A percentile compares a stretch with the other conserved stretches of the same genome.
Evolutionary conservation across 2,113 vertebrate genomes (phyloP).

Genomic region (Tachysurus fulvidraco): DNA sequence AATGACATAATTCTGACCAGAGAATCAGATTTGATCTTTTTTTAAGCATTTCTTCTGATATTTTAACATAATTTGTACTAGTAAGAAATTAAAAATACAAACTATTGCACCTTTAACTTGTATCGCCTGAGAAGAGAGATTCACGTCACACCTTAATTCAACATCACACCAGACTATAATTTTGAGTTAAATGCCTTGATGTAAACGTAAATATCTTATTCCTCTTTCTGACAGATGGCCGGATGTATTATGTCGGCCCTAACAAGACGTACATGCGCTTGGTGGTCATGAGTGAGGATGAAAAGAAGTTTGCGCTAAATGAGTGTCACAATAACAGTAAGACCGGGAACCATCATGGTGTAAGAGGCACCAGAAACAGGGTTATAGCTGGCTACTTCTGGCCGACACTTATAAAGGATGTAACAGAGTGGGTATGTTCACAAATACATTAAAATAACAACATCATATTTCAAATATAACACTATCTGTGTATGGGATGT

Average conservation of each 20-base stretch:
- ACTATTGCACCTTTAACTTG: background rate
- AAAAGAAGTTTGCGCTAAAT: background rate
- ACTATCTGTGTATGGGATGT: background rate
- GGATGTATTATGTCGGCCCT: conserved; percentile 7
- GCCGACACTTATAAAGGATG: conserved; percentile 15
- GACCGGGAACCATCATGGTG: background rate
- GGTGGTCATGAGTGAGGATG: conserved; percentile 11
- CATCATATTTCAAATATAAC: background rate
- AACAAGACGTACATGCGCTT: conserved; percentile 21
- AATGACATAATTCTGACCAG: too few relatives aligned
- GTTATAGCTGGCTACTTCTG: background rate
- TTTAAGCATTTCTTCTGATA: background rate
- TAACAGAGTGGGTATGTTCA: conserved; percentile 6
- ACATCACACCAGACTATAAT: background rate
- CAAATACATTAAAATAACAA: background rate
- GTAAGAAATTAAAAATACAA: background rate
- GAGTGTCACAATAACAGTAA: conserved; percentile 1
- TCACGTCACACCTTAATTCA: background rate
- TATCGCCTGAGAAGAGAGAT: background rate
- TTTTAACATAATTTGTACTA: background rate
- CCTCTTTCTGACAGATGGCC: background rate
- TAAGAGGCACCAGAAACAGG: conserved; percentile 14
- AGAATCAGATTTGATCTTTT: background rate
- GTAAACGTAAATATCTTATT: background rate
- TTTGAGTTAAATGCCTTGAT: background rate